Evolutionary conservation across 2,888 invertebrate genomes (phyloP), one percentile per base, ranked within the genome.

Genomic region (Hanleya hanleyi): DNA sequence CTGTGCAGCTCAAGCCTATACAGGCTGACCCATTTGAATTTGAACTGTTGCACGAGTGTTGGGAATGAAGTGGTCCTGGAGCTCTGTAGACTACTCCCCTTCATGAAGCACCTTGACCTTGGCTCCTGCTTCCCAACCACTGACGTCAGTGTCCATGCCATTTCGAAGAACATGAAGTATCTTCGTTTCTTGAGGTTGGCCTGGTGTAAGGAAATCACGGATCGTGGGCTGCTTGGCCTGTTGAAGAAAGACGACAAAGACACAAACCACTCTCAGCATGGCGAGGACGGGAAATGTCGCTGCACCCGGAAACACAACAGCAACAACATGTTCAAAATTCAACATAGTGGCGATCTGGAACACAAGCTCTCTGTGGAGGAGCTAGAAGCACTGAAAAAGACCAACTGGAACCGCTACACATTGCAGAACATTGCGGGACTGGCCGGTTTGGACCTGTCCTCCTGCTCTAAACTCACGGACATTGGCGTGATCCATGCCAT

Each of bases 81-180:
- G 83, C 91, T 95, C 71, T 93, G 94, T 9, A 92, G 92, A 81
- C 92, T 91, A 78, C 90, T 94, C 70, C 92, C 92, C 0, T 92
- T 93, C 73, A 89, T 95, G 57, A 92, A 91, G 0, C 89, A 92
- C 32, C 90, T 95, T 32, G 94, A 95, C 86, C 86, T 95, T 62
- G 93, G 93, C 73, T 93, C 93, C 80, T 95, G 95, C 86, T 93
- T 94, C 90, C 93, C 93, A n/a, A 93, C 95, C 0, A 94, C 94
- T 3, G 94, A 95, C 71, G 92, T 92, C 73, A 93, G 86, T 26
- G 91, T 95, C 69, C 94, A 95, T 91, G 93, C 93, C 51, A 92
- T 95, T 78, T 94, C 94, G 75, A 92, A 93, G 81, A 92, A 94
- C 81, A 92, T 94, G 82, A 87, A 92, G 22, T 89, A 91, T 78